Percentiles rank a stretch among this genome's conserved stretches.
Evolutionary conservation across 2,888 invertebrate genomes (phyloP).

Genomic region (Eueremaeus valkanovi): DNA sequence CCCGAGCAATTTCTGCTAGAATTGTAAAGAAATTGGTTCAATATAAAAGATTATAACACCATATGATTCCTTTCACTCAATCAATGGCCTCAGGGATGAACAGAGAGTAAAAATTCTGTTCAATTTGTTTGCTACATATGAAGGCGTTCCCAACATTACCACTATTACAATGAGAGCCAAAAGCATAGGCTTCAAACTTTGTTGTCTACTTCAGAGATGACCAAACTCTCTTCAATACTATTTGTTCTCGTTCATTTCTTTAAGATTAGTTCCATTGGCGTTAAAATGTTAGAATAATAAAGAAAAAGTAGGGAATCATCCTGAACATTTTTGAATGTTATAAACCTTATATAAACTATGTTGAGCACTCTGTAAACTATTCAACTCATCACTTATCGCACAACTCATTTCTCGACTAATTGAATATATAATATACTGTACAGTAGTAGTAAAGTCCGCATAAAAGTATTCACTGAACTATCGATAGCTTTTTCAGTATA

Average conservation of each 20-base stretch:
- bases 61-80: slow-evolving; percentile 22
- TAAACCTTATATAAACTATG: too few relatives aligned
- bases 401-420: background rate
- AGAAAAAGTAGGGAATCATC: too few relatives aligned
- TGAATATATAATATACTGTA: background rate
- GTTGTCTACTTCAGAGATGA: too few relatives aligned
- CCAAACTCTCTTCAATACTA: too few relatives aligned
- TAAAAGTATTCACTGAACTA: background rate
- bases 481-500: slow-evolving; percentile 12
- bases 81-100: slow-evolving; percentile 26
- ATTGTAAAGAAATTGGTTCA: slow-evolving; percentile 9
- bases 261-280: too few relatives aligned
- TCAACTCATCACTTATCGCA: slow-evolving; percentile 10
- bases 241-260: too few relatives aligned
- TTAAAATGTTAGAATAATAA: too few relatives aligned
- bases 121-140: slow-evolving; percentile 32
- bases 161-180: background rate
- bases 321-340: too few relatives aligned
- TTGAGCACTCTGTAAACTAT: too few relatives aligned
- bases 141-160: slow-evolving; percentile 3
- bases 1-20: slow-evolving; percentile 17
- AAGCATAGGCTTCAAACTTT: background rate
- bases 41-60: slow-evolving; percentile 15
- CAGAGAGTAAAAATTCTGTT: slow-evolving; percentile 14
- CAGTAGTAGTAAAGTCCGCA: background rate